Base-by-base conservation (phyloP, 2,797 vertebrate genomes). In the Anguilla anguilla region DNA sequence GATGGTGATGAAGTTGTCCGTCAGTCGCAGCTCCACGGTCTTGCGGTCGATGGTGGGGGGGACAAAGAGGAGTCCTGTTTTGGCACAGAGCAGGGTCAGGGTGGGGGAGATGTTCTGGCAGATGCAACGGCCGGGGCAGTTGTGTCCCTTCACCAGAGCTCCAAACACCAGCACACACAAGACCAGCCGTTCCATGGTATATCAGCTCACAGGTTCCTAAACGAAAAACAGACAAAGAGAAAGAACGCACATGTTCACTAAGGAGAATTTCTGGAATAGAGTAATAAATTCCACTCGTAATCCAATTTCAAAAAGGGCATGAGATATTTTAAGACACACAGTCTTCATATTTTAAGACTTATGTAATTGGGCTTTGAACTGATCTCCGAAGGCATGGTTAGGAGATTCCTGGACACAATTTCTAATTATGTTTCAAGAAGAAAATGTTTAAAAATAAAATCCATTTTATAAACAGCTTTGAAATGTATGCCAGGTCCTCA, bases 1-100 rank as follows among this genome's bases (percentile, higher is more conserved):
- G 7, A 98, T 93, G 0, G 98, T 98, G 90, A 99, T 99, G 94
- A 99, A 99, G 93, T 99, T 99, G 95, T 99, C 98, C 0, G 98
- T 98, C 88, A 99, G 95, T 0, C 98, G 96, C 88, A 99, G 95
- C 93, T 99, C 98, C 13, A 99, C 98, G 0, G 98, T 98, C 87
- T 96, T 98, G 88, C 98, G 97, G 95, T 99, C 98, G 17, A 99
- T 97, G 88, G 95, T 96, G 0, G 97, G 97, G 0, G 98, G 98
- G 46, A 99, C 98, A 0, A 99, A 99, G 74, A 99, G 92, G 86
- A 99, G 94, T n/a, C 98, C 98, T 0, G 97, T 99, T 93, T 98
- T 98, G 91, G 98, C 97, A 0, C 98, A 99, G 72, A 99, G 96
- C 92, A 98, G 95, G 35, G 98, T 98, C 88, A 99, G 95, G 3